Conservation (phyloP, 2,888 invertebrate genomes). For the Monopis laevigella region DNA sequence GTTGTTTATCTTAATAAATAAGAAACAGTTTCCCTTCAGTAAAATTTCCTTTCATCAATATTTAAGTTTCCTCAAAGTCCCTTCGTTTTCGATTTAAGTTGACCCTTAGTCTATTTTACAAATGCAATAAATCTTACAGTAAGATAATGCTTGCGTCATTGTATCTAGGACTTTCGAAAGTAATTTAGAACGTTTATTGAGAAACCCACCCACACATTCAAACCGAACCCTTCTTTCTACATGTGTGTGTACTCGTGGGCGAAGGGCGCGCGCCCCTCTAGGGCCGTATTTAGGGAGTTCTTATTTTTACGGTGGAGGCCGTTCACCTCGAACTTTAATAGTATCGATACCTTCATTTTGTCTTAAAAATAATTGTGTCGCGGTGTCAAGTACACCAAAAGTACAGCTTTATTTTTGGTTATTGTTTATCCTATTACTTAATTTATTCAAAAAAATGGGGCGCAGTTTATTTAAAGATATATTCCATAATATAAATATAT, state of each 20-base stretch:
- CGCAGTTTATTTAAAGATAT: too few species aligned
- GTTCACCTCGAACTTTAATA: constrained; percentile 25
- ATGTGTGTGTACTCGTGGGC: constrained; percentile 15
- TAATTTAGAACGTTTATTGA: constrained; percentile 5
- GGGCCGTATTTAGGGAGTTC: constrained; percentile 29
- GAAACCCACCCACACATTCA: constrained; percentile 8
- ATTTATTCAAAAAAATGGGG: too few species aligned
- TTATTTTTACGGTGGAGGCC: constrained; percentile 40
- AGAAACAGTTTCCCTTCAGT: too few species aligned
- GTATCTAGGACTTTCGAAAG: constrained; percentile 1
- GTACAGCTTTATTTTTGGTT: too few species aligned
- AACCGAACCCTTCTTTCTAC: background rate
- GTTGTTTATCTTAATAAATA: too few species aligned
- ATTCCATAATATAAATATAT: too few species aligned
- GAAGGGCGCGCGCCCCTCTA: constrained; percentile 19
- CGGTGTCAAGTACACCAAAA: too few species aligned
- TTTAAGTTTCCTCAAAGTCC: too few species aligned
- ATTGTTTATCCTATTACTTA: too few species aligned
- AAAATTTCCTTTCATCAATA: too few species aligned
- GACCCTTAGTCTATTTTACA: too few species aligned
- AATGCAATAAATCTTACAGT: background rate
- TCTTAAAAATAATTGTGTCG: constrained; percentile 4
- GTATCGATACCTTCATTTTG: background rate
- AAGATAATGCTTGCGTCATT: background rate
- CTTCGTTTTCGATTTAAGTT: too few species aligned